Evolutionary conservation across 2,888 invertebrate genomes (phyloP).

Genomic region (Leptinotarsa rubiginosa): DNA sequence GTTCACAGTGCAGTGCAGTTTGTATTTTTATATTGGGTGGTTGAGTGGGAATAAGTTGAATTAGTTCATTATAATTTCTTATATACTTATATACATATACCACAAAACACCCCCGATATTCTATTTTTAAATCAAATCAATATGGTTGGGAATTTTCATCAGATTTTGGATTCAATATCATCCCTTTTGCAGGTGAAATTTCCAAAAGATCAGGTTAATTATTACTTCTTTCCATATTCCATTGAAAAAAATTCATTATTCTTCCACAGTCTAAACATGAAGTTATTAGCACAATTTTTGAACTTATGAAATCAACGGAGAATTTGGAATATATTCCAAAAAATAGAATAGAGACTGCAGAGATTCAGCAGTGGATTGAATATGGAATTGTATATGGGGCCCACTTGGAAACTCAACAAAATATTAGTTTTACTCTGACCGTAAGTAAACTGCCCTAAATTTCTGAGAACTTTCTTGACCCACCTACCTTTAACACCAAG

Average conservation of each 20-base stretch:
- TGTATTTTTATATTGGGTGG: too few species aligned
- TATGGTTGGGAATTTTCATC: slow-evolving; percentile 28
- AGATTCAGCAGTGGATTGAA: slow-evolving; percentile 63
- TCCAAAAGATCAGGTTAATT: slow-evolving; percentile 24
- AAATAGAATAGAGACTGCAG: slow-evolving; percentile 54
- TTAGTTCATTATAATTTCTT: too few species aligned
- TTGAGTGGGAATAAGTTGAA: too few species aligned
- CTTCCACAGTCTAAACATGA: slow-evolving; percentile 22
- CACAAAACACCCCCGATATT: not conserved
- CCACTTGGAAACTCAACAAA: slow-evolving; percentile 45
- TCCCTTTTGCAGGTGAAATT: slow-evolving; percentile 30
- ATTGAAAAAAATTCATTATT: not conserved
- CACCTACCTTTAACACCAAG: too few species aligned
- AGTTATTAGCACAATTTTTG: slow-evolving; percentile 58
- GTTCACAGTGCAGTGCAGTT: too few species aligned
- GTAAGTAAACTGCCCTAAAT: slow-evolving; percentile 46
- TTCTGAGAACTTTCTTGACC: too few species aligned
- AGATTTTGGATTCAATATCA: slow-evolving; percentile 28
- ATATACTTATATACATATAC: too few species aligned
- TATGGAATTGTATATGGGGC: slow-evolving; percentile 58
- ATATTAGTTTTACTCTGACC: slow-evolving; percentile 52
- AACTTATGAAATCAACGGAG: slow-evolving; percentile 53
- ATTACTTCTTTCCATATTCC: not conserved
- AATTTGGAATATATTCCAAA: slow-evolving; percentile 50
- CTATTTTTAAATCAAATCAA: not conserved